Evolutionary conservation across 2,113 vertebrate species (phyloP), one percentile per base, ranked within the genome.

Genomic region (Spea multiplicata): DNA sequence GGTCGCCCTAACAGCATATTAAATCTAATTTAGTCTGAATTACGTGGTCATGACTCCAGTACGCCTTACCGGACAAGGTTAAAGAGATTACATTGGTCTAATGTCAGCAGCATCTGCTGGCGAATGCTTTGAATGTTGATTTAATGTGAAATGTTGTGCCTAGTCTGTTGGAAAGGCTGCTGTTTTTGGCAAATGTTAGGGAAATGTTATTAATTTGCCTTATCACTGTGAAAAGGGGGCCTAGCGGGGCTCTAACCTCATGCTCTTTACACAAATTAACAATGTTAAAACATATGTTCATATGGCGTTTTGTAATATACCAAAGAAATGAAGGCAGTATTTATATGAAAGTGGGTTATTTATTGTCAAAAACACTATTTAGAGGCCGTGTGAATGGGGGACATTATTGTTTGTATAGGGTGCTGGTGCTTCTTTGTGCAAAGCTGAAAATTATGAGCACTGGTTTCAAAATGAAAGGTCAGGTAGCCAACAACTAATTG

Each of bases 11-110:
- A 90, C 86, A 89, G 88, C 91, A 86, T 87, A 82, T 89, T 86
- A 93, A 92, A 91, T 87, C 91, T 92, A 94, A 93, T 93, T 91
- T 91, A 86, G 83, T 86, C 84, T 90, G 90, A 89, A 92, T 88
- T 92, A 91, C 85, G 88, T 85, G 86, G 91, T 95, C 93, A 93
- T 84, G 93, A 93, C 91, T 94, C 90, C 89, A 90, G 89, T 86
- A 86, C 80, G 90, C 88, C 84, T 89, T 88, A 88, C 88, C 91
- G 91, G 91, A 91, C 88, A 90, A 92, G 93, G 94, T 96, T 96
- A 96, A 94, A 95, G 92, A 95, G 95, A 96, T 98, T 96, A 96
- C 93, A 93, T 90, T 82, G 88, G 83, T 92, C 92, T 90, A 91
- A 89, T 90, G 91, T 95, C 93, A 94, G 91, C 91, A 91, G 92